Evolutionary conservation across 2,888 invertebrate species (phyloP), one percentile per base, ranked within the genome.

Genomic region (Epirrita christyi): DNA sequence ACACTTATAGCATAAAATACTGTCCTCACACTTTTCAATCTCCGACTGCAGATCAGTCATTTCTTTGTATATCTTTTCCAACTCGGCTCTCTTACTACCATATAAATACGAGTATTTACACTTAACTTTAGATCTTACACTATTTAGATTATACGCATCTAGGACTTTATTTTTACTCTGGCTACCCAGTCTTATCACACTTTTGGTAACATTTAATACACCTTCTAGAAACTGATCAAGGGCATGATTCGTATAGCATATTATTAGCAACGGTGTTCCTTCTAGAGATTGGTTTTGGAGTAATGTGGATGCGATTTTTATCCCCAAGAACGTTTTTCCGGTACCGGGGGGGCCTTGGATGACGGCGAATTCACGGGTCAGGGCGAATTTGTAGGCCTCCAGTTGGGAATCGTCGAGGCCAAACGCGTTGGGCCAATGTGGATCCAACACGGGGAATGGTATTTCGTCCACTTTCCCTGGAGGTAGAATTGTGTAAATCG

Each of bases 261-360:
- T 94, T 0, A 97, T 89, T 8, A 97, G 85, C 78, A 97, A 95
- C 0, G 96, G 96, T 2, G 87, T 85, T n/a, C 86, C 86, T 64
- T 91, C 89, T n/a, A 92, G 74, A 7, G 91, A 88, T 9, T 89
- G 65, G 76, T 96, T 97, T 56, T 92, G 81, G 1, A 97, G 79
- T 21, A 97, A 75, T 0, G 94, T 93, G 52, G 94, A 88, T 0
- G 95, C 94, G 14, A 98, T 94, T 92, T 96, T 95, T 29, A 96
- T 85, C 0, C 97, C 97, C 59, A 97, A 81, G 78, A 93, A 96
- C 0, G 97, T 97, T 90, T 97, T 97, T 0, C 97, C 97, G 0
- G 97, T 97, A 1, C 97, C 97, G 0, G 97, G 97, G 0, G 97
- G 97, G 0, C 97, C 97, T 89, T 97, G 97, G 60, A 97, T 96